Percentiles rank a stretch among this genome's conserved stretches.
phyloP scores from a whole-genome alignment of 1,140 invertebrate genomes.

The Leptinotarsa texana region DNA sequence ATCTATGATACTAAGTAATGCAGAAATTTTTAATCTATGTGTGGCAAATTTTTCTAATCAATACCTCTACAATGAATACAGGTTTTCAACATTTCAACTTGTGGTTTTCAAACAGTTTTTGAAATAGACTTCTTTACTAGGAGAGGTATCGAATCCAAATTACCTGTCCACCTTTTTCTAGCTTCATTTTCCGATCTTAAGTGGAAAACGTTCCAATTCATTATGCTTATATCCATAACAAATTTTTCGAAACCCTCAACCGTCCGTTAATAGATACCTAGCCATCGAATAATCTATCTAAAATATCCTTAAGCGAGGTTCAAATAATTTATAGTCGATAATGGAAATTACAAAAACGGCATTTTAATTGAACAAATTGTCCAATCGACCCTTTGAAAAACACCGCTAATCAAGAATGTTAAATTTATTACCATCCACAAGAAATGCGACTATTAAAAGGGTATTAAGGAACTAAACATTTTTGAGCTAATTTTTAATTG shows the following conservation, averaged over 20 bases:
- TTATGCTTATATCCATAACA: neutral
- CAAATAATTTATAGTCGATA: neutral
- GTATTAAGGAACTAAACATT: neutral
- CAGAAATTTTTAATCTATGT: too few relatives aligned
- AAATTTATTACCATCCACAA: neutral
- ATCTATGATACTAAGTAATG: too few relatives aligned
- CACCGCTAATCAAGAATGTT: neutral
- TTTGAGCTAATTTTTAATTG: neutral
- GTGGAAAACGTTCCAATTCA: neutral
- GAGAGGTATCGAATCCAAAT: too few relatives aligned
- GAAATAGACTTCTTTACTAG: too few relatives aligned
- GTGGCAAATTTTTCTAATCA: too few relatives aligned
- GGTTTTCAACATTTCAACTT: too few relatives aligned
- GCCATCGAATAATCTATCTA: neutral
- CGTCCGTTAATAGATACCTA: neutral
- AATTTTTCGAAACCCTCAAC: neutral
- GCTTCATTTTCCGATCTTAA: too few relatives aligned
- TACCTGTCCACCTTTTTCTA: too few relatives aligned
- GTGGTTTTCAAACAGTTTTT: too few relatives aligned
- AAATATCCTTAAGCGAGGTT: neutral
- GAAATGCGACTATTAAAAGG: neutral
- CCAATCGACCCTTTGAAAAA: neutral
- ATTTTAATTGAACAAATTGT: conserved; percentile 7
- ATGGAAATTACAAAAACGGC: conserved; percentile 2
- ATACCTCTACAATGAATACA: too few relatives aligned